Base-by-base conservation (phyloP, 2,113 vertebrate genomes). In the Cryptoleucopteryx plumbea region DNA sequence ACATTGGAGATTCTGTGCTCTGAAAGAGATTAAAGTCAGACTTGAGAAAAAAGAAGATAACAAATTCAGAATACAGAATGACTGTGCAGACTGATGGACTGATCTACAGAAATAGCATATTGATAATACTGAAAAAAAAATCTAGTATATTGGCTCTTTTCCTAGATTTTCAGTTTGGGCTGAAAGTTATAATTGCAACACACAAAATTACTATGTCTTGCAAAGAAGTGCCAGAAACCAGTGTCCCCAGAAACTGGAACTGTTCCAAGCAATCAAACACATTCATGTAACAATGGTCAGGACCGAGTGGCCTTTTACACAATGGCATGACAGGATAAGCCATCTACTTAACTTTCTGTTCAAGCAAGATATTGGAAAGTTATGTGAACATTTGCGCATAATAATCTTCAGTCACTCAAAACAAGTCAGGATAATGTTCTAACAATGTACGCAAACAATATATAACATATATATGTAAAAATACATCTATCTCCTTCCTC, bases 171-270 rank as follows among this genome's bases (percentile, higher is more conserved):
- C 59, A n/a, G 13, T 48, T 66, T 55, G 34, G 68, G 29, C 61
- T 71, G 47, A 12, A 94, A 94, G 61, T 5, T 58, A 12, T 22
- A 23, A 50, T 70, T 9, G 4, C n/a, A 70, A 71, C 0, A 31
- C 0, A 34, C 2, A 29, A 47, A 67, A 81, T 42, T 4, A n/a
- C 8, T 16, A 2, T 2, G 19, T 8, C n/a, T 71, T 48, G 71
- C n/a, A 68, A 47, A 53, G 48, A 56, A 73, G 58, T 8, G 58
- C 21, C 85, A 90, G 83, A 36, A 72, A 43, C 17, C 36, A 53
- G 25, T 3, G 48, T 25, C 38, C 72, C 78, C 82, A 79, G 65
- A 8, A 91, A 36, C 55, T 43, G 84, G 55, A 34, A n/a, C 26
- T 88, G 0, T 5, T 89, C 86, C 93, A 96, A 58, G 79, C 58